A percentile compares a stretch with the other conserved stretches of the same genome.
These are phyloP conservation scores for Apostichopus parvimensis DNA, from an alignment of 35 echinoderm and acorn worm species.

Conservation along the genomic window DNA sequence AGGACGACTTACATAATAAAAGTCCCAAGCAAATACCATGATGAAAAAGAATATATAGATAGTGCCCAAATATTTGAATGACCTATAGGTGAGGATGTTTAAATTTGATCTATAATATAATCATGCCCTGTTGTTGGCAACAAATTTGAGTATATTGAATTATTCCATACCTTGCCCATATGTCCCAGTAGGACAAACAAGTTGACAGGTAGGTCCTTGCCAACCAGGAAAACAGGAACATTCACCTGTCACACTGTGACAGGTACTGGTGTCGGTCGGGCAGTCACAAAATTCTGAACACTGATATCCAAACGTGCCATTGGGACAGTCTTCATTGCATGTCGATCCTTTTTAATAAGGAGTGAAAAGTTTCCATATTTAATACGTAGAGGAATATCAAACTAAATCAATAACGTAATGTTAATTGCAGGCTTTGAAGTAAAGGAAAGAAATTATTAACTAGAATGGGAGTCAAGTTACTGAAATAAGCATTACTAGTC, in stretches of 20 bases:
- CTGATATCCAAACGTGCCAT: constrained; percentile 41
- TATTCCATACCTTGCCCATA: constrained; percentile 32
- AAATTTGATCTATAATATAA: too few relatives aligned
- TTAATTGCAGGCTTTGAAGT: too few relatives aligned
- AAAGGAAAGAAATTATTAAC: too few relatives aligned
- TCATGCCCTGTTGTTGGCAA: not conserved
- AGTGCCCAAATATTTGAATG: too few relatives aligned
- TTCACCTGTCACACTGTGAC: constrained; percentile 43
- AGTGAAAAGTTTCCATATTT: not conserved
- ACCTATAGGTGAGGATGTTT: too few relatives aligned
- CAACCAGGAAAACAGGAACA: constrained; percentile 81
- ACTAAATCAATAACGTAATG: not conserved
- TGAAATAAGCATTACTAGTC: too few relatives aligned
- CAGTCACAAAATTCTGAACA: constrained; percentile 33
- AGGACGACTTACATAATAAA: too few relatives aligned
- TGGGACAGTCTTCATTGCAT: constrained; percentile 35
- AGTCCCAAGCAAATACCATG: too few relatives aligned
- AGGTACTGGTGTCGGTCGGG: not conserved
- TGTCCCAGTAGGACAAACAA: constrained; percentile 48
- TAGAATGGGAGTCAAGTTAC: too few relatives aligned
- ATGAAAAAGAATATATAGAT: too few relatives aligned
- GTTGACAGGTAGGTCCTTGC: constrained; percentile 62
- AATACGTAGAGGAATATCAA: not conserved
- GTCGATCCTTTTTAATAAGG: not conserved
- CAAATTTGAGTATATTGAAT: not conserved